These are phyloP conservation scores for Rhyacophila evoluta DNA, from an alignment of 2,888 invertebrate genomes.

Conservation along the genomic window DNA sequence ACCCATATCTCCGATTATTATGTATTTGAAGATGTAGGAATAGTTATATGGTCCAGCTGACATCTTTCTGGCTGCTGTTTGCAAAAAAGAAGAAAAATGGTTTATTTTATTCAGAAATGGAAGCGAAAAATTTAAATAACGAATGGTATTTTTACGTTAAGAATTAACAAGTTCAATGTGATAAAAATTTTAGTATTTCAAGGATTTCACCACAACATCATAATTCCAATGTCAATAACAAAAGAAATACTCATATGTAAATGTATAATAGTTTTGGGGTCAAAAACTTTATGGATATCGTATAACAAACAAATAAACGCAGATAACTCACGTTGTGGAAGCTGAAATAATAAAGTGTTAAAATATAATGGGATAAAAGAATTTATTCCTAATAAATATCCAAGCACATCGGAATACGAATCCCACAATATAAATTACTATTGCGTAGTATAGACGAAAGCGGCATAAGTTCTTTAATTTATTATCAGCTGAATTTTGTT, in stretches of 20 bases:
- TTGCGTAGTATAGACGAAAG: not conserved
- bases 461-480: not conserved
- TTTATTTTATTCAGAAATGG: too few species aligned
- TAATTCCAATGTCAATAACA: slow-evolving; percentile 1
- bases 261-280: too few species aligned
- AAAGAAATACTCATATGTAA: not conserved
- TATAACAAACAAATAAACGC: not conserved
- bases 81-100: too few species aligned
- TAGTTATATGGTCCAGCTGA: slow-evolving; percentile 98
- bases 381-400: not conserved
- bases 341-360: not conserved
- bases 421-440: not conserved
- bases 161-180: too few species aligned
- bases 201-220: not conserved
- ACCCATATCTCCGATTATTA: slow-evolving; percentile 99
- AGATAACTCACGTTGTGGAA: not conserved
- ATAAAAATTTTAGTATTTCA: not conserved
- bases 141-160: too few species aligned
- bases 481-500: not conserved
- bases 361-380: not conserved
- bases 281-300: not conserved
- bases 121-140: too few species aligned
- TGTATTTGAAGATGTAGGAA: slow-evolving; percentile 99
- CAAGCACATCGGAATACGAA: slow-evolving; percentile 26
- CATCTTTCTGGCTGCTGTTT: slow-evolving; percentile 66